Evolutionary conservation across 2,888 invertebrate species (phyloP), one percentile per base, ranked within the genome.

Genomic region (Latrodectus hesperus): DNA sequence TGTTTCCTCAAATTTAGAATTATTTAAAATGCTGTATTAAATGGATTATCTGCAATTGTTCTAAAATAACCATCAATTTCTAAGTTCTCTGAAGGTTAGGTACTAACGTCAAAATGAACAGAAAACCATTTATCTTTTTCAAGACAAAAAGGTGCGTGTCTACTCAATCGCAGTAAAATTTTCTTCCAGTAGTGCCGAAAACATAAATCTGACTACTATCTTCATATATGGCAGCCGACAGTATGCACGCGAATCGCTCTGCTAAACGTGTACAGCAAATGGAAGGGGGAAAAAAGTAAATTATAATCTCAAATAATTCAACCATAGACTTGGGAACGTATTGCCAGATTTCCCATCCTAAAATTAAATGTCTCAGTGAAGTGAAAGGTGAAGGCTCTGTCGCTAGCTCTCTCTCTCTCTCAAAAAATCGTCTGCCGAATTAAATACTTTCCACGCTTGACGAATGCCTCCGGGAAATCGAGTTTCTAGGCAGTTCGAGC

Each of bases 301-400:
- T 38, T 38, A 38, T 38, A 38, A 67, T 52, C 53, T 67, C 17
- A 12, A 72, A 71, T 67, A 64, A 80, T 38, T 26, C 71, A 71
- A 80, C 64, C 79, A 38, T 71, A 72, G 60, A 38, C 60, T 17
- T 81, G 73, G 64, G 76, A 75, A 77, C 38, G 67, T 65, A 72
- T 55, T 81, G 81, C 74, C 81, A 73, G 73, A 22, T 72, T 77
- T 81, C 74, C 26, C 65, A 65, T 52, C 67, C 14, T 14, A 22
- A 73, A 74, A 81, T 74, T 49, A 71, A 71, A 49, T 71, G 9
- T 49, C 64, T 75, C 75, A 49, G 26, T 64, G 55, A 26, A 38
- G 71, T 71, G 71, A 71, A 71, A 71, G 71, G 9, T 38, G 38
- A 12, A n/a, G 71, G 71, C 71, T 38, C 11, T n/a, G 6, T 38